Evolutionary conservation across 1,140 invertebrate genomes (phyloP), one percentile per base, ranked within the genome.

Genomic region (Calliopsis andreniformis): DNA sequence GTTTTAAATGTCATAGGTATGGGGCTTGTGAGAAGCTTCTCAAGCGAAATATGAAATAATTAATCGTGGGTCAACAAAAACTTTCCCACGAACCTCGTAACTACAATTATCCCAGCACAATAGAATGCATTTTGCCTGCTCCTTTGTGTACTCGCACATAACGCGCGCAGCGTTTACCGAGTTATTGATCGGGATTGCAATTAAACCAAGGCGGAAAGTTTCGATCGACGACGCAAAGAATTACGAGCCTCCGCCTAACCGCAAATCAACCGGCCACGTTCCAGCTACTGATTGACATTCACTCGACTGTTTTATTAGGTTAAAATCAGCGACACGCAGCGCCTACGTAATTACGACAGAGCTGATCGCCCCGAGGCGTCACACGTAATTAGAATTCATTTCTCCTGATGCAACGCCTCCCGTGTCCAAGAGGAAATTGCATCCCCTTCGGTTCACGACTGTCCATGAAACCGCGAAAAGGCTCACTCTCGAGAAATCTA

Each of bases 331-430:
- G 70, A 72, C 75, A 73, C 35, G 28, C 10, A 25, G 32, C 49
- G 47, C 43, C 73, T 49, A 16, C 70, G 76, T 76, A 86, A 86
- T 86, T 79, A 85, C 63, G 35, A 43, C 61, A 51, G 45, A 49
- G 59, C 59, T 79, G 85, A 86, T 87, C 80, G 69, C 77, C 64
- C 76, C 49, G 56, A 76, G 85, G 82, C 80, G 73, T 87, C 72
- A 84, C 66, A 49, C 68, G 59, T 76, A 86, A 87, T 70, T 80
- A 76, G 78, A 84, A 84, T 78, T 84, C 68, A 83, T 85, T 83
- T 83, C 76, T n/a, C 55, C 61, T 73, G 62, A 66, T 42, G 56
- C 67, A 76, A 67, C 51, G 47, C 47, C 47, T 64, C 23, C 14
- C 16, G n/a, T 43, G 39, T 45, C 61, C 53, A 35, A 12, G 18